Percentiles rank a stretch among this genome's conserved stretches.
Conservation (phyloP, 1,140 invertebrate species). For the Aphidius ervi region DNA sequence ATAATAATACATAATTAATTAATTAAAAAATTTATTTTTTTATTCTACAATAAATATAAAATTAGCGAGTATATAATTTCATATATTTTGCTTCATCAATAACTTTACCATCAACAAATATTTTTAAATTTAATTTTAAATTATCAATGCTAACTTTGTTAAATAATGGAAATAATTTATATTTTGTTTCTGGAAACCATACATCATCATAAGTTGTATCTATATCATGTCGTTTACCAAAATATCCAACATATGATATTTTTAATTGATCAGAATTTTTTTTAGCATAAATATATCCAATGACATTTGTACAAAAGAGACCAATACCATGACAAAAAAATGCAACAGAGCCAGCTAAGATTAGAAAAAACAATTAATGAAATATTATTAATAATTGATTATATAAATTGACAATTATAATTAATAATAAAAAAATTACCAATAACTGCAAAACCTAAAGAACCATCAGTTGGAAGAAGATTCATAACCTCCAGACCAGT, state of each 20-base stretch:
- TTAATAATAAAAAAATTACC: slow-evolving; percentile 18
- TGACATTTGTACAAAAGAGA: slow-evolving; percentile 48
- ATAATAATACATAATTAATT: slow-evolving; percentile 15
- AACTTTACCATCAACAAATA: slow-evolving; percentile 20
- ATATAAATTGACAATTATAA: not conserved
- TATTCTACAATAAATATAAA: not conserved
- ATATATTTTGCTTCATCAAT: slow-evolving; percentile 15
- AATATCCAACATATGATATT: slow-evolving; percentile 56
- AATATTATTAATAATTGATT: not conserved
- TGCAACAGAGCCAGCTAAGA: slow-evolving; percentile 19
- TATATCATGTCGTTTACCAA: slow-evolving; percentile 55
- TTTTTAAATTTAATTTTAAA: slow-evolving; percentile 16
- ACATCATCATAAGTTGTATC: slow-evolving; percentile 49
- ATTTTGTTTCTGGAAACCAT: slow-evolving; percentile 46
- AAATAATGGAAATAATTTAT: slow-evolving; percentile 14
- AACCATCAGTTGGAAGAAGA: not conserved
- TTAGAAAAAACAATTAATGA: not conserved
- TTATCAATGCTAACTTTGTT: slow-evolving; percentile 19
- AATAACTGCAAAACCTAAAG: not conserved
- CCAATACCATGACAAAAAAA: slow-evolving; percentile 31
- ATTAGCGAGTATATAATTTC: slow-evolving; percentile 8
- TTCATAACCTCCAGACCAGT: not conserved
- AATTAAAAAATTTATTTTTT: slow-evolving; percentile 7
- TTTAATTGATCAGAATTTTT: slow-evolving; percentile 51
- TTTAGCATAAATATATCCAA: slow-evolving; percentile 58